Base-by-base conservation (phyloP, 2,888 invertebrate genomes). In the Himalopsyche tibetana region DNA sequence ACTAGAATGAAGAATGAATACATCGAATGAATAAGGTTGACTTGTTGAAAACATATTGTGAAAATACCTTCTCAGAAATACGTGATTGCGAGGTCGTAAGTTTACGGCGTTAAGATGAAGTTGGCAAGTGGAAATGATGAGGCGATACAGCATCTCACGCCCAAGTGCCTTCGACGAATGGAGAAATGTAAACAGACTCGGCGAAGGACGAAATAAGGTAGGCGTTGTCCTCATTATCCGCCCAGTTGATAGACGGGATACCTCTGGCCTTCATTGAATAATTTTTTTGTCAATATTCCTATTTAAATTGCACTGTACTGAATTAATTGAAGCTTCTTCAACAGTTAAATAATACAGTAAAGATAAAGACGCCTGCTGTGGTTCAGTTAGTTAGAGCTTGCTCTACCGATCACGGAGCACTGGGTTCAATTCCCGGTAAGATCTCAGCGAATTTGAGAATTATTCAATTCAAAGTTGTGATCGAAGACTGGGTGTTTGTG, bases 131-230 rank as follows among this genome's bases (percentile, higher is more conserved):
- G 36, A 74, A 74, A 74, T 51, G 38, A 36, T 36, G 74, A 74
- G 36, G 74, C 11, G 38, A 74, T 74, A 74, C 36, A 28, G 74
- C 36, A 38, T 38, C 12, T 74, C 38, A 36, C 74, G 74, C 74
- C 74, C 38, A 69, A 74, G 15, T 36, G 74, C 74, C 63, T 63
- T 63, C 8, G 74, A 38, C 38, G 74, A 74, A 74, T 38, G 4
- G 74, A 36, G 74, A 38, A 74, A 74, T 74, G 74, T 74, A 74
- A 74, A 74, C 74, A 74, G 38, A 74, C 74, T 74, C 74, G 74
- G 1, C 36, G 74, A 38, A 74, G 74, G 36, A 36, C 74, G 74
- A 36, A 74, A 36, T 74, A 28, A 74, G 74, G 36, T 38, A 36
- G 74, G 74, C 74, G 74, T 5, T 38, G 74, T 38, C 12, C 12